These are phyloP conservation scores for Rhorus exstirpatorius DNA, from an alignment of 2,888 invertebrate species.

Conservation along the genomic window DNA sequence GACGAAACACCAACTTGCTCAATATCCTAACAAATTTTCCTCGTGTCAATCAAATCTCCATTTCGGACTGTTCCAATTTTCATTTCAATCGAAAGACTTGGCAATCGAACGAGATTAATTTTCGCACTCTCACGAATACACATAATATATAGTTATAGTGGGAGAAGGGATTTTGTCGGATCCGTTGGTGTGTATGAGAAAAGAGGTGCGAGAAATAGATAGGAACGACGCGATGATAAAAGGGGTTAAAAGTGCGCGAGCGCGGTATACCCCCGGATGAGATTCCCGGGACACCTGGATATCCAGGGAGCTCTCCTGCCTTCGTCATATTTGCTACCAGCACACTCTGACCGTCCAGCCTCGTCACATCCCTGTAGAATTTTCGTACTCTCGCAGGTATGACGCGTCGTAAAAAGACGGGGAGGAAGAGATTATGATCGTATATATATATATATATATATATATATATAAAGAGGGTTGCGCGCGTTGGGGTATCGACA, in stretches of 20 bases:
- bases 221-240: constrained; percentile 31
- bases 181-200: neutral
- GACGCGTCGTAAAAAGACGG: too few relatives aligned
- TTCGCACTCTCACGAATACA: too few relatives aligned
- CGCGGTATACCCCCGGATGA: constrained; percentile 74
- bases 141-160: too few relatives aligned
- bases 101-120: too few relatives aligned
- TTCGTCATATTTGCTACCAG: neutral
- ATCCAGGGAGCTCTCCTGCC: constrained; percentile 74
- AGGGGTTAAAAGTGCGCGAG: constrained; percentile 75
- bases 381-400: constrained; percentile 37
- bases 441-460: too few relatives aligned
- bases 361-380: constrained; percentile 35
- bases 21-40: too few relatives aligned
- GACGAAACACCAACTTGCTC: too few relatives aligned
- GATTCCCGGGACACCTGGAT: constrained; percentile 77
- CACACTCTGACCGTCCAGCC: constrained; percentile 11
- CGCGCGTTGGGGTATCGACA: neutral
- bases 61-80: too few relatives aligned
- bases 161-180: too few relatives aligned
- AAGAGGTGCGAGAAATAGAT: neutral
- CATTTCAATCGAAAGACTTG: too few relatives aligned
- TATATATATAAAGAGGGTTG: neutral
- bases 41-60: too few relatives aligned
- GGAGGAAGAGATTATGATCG: neutral